Conservation (phyloP, 2,888 invertebrate genomes). For the Acanthacorydalis orientalis region DNA sequence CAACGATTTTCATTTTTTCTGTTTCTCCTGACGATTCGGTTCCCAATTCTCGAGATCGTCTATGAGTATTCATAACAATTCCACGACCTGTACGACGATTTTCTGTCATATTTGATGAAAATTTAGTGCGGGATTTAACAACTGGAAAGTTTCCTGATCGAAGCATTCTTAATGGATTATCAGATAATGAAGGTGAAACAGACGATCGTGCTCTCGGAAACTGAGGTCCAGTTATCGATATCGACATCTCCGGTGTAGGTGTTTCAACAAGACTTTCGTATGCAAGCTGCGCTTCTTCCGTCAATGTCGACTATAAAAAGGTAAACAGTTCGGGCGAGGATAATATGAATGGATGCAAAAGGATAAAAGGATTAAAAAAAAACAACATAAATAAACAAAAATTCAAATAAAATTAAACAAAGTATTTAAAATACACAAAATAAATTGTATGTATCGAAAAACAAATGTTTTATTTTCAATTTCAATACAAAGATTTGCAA, state of each 20-base stretch:
- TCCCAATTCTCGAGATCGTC: no score
- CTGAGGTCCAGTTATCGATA: conserved; percentile 14
- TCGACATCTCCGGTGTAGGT: conserved; percentile 20
- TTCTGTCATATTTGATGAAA: neutral
- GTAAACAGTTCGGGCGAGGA: conserved; percentile 12
- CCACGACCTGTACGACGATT: no score
- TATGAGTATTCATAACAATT: no score
- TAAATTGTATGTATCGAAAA: conserved; percentile 12
- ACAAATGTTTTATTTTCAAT: conserved; percentile 4
- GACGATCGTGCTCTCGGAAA: neutral
- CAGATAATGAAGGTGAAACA: conserved; percentile 20
- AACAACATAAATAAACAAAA: conserved; percentile 10
- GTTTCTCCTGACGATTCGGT: neutral
- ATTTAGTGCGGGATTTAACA: conserved; percentile 29
- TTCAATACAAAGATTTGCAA: no score
- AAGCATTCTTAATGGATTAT: conserved; percentile 49
- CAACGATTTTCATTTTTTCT: neutral
- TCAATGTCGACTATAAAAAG: conserved; percentile 55
- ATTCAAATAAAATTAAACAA: conserved; percentile 8
- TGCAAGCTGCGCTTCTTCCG: conserved; percentile 80
- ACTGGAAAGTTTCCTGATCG: conserved; percentile 37
- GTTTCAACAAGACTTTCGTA: conserved; percentile 82
- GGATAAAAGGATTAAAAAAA: conserved; percentile 11
- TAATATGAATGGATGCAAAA: conserved; percentile 14
- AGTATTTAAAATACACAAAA: conserved; percentile 11